Percentiles rank a stretch among this genome's conserved stretches.
Evolutionary conservation across 2,888 invertebrate genomes (phyloP).

Genomic region (Melinaea menophilus): DNA sequence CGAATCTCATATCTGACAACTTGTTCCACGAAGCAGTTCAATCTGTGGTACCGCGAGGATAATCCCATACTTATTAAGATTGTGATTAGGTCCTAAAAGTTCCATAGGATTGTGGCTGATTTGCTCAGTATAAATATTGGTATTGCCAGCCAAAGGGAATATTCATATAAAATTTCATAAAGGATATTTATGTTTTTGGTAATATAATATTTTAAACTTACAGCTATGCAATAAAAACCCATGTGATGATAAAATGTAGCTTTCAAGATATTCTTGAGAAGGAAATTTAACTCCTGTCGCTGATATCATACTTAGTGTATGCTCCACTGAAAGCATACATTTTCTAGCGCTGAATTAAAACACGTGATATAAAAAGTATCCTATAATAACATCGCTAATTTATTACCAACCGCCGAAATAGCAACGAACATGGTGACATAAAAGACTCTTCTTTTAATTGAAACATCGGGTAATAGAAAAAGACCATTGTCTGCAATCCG

Average conservation of each 20-base stretch:
- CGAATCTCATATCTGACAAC: conserved; percentile 44
- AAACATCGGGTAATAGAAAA: conserved; percentile 43
- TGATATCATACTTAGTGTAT: conserved; percentile 78
- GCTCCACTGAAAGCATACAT: conserved; percentile 73
- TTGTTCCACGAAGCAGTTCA: conserved; percentile 65
- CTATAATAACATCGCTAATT: no score
- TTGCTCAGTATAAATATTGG: conserved; percentile 74
- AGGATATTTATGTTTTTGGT: background rate
- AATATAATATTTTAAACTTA: conserved; percentile 38
- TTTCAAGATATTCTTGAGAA: conserved; percentile 49
- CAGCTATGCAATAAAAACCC: conserved; percentile 62
- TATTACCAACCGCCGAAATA: conserved; percentile 37
- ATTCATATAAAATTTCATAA: conserved; percentile 38
- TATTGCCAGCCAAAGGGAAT: conserved; percentile 49
- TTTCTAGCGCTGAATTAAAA: no score
- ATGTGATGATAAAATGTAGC: conserved; percentile 59
- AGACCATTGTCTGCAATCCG: conserved; percentile 43
- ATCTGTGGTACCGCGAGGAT: conserved; percentile 80
- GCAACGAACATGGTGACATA: conserved; percentile 45
- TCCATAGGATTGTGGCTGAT: conserved; percentile 83
- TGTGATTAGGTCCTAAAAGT: conserved; percentile 84
- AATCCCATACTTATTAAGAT: conserved; percentile 85
- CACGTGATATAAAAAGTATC: no score
- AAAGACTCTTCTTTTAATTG: conserved; percentile 42
- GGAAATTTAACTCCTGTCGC: conserved; percentile 62